These are phyloP conservation scores for Campaea margaritaria DNA, from an alignment of 2,888 invertebrate species.

Conservation along the genomic window DNA sequence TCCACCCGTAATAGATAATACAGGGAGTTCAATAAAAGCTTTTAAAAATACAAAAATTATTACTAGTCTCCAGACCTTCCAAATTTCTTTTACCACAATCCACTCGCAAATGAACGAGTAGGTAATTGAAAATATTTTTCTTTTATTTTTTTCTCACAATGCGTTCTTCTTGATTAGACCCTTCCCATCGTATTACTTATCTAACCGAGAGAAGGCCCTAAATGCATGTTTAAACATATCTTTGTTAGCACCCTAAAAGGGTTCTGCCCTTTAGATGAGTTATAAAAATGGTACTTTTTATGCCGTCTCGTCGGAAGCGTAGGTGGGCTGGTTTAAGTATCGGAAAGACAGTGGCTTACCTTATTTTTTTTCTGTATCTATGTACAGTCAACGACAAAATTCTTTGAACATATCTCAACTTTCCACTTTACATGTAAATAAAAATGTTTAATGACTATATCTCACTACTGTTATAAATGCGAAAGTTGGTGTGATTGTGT, in stretches of 20 bases:
- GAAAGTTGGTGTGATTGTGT: too few relatives aligned
- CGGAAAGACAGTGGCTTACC: neutral
- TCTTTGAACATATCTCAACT: neutral
- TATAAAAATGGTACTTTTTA: constrained; percentile 19
- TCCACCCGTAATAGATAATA: too few relatives aligned
- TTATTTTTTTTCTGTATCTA: neutral
- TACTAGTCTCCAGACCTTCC: too few relatives aligned
- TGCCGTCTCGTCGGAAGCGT: neutral
- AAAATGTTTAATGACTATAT: too few relatives aligned
- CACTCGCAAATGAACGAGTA: neutral
- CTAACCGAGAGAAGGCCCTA: constrained; percentile 13
- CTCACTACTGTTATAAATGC: too few relatives aligned
- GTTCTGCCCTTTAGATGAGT: constrained; percentile 19
- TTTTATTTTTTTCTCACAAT: constrained; percentile 33
- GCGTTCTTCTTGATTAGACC: constrained; percentile 36
- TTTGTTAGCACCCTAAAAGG: constrained; percentile 24
- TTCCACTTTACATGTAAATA: too few relatives aligned
- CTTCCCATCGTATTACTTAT: constrained; percentile 38
- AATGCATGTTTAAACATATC: constrained; percentile 21
- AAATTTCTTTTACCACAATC: neutral
- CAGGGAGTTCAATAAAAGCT: too few relatives aligned
- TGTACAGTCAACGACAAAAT: too few relatives aligned
- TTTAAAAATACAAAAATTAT: neutral
- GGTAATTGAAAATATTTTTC: constrained; percentile 13
- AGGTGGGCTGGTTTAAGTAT: constrained; percentile 18